Percentiles rank a stretch among this genome's conserved stretches.
phyloP scores from a whole-genome alignment of 2,113 vertebrate genomes.

The Hemiscyllium ocellatum region DNA sequence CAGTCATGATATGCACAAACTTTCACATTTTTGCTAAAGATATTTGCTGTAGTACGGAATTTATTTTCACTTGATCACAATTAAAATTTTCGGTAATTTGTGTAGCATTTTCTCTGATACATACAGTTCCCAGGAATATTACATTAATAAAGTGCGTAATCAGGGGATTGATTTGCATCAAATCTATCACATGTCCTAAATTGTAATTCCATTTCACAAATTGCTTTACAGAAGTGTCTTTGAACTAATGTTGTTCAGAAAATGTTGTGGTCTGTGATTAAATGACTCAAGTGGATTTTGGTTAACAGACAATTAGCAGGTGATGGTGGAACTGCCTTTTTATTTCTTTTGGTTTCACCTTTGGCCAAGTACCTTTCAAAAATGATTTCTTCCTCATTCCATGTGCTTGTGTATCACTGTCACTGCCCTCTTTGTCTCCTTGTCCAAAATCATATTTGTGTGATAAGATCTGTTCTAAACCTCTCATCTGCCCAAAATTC shows the following conservation, averaged over 20 bases:
- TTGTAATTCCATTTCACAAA: slow-evolving; percentile 17
- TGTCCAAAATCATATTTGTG: neutral
- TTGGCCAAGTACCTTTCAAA: neutral
- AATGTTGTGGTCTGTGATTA: neutral
- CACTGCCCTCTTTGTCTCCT: neutral
- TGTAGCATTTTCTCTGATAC: neutral
- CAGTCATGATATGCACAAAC: neutral
- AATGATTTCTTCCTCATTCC: neutral
- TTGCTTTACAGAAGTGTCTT: neutral
- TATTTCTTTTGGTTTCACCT: neutral
- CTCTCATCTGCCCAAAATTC: neutral
- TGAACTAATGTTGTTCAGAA: neutral
- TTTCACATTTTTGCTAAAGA: neutral
- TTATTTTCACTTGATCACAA: slow-evolving; percentile 21
- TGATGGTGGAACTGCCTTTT: neutral
- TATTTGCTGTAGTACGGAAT: neutral
- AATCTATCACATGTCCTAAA: slow-evolving; percentile 19
- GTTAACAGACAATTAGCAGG: neutral
- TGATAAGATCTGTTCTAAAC: neutral
- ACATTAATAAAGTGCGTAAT: neutral
- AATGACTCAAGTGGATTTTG: neutral
- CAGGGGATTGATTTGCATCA: neutral
- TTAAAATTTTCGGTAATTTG: neutral
- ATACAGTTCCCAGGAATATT: neutral
- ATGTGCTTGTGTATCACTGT: neutral